A percentile compares a stretch with the other conserved stretches of the same genome.
phyloP scores from a whole-genome alignment of 2,113 vertebrate genomes.

The Alexandromys fortis region DNA sequence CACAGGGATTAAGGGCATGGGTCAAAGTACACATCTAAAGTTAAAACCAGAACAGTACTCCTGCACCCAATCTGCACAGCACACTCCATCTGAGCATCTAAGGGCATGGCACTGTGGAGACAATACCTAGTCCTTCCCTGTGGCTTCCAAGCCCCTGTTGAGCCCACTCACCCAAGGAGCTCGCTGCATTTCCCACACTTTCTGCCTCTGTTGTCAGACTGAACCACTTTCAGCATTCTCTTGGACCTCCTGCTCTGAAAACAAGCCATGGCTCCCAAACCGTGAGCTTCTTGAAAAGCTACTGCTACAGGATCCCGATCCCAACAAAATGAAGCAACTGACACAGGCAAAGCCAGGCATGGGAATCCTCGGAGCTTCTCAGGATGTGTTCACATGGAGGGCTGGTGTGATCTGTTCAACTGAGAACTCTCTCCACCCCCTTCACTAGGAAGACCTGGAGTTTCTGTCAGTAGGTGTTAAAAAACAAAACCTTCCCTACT shows the following conservation, averaged over 20 bases:
- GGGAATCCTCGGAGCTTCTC: neutral
- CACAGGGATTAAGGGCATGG: neutral
- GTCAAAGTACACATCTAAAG: neutral
- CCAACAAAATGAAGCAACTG: neutral
- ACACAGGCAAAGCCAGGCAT: neutral
- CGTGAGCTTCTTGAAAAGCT: conserved; percentile 3
- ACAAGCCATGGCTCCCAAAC: neutral
- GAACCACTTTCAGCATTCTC: neutral
- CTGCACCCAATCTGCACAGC: neutral
- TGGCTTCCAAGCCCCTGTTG: neutral
- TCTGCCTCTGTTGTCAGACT: neutral
- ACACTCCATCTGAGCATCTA: neutral
- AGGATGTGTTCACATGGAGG: neutral
- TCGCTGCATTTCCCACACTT: neutral
- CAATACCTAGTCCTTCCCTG: neutral
- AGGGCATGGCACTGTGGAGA: neutral
- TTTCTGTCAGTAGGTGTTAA: neutral
- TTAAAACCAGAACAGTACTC: neutral
- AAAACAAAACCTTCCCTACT: neutral
- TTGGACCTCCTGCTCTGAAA: neutral
- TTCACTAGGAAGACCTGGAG: neutral
- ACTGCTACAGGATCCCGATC: neutral
- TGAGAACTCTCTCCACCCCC: neutral
- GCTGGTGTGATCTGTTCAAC: neutral
- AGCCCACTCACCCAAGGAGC: neutral